Percentiles rank a stretch among this genome's conserved stretches.
Conservation (phyloP, 2,888 invertebrate species). For the Ennomos quercinarius region DNA sequence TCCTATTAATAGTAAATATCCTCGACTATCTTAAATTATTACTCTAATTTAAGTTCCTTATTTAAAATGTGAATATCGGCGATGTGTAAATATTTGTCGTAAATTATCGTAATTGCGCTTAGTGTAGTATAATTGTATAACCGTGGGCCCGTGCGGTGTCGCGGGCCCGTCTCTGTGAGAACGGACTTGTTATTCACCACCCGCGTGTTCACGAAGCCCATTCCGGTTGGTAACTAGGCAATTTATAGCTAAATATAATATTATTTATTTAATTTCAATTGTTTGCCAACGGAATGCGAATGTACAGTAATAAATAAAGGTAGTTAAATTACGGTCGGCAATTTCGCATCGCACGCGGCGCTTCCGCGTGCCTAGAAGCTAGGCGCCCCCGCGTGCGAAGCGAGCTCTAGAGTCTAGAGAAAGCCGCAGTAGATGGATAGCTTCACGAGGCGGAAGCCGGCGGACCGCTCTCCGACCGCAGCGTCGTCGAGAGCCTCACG, state of each 20-base stretch:
- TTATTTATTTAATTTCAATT: constrained; percentile 80
- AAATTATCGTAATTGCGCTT: constrained; percentile 81
- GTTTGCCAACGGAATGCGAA: constrained; percentile 84
- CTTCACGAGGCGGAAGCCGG: constrained; percentile 47
- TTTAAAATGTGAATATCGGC: constrained; percentile 73
- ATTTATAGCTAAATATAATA: constrained; percentile 82
- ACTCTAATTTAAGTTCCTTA: constrained; percentile 75
- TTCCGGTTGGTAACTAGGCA: constrained; percentile 83
- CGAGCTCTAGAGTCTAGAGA: background rate
- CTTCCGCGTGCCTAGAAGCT: constrained; percentile 15
- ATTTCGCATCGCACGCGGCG: constrained; percentile 44
- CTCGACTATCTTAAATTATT: constrained; percentile 81
- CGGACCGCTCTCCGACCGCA: constrained; percentile 44
- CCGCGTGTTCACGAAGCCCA: constrained; percentile 84
- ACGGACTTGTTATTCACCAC: constrained; percentile 83
- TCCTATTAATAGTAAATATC: constrained; percentile 80
- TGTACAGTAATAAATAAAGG: constrained; percentile 80
- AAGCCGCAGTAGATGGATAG: constrained; percentile 51
- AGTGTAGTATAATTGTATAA: constrained; percentile 70
- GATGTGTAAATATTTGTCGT: constrained; percentile 82
- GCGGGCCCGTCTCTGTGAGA: constrained; percentile 69
- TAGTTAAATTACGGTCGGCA: constrained; percentile 70
- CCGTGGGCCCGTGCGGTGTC: constrained; percentile 62
- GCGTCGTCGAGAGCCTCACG: constrained; percentile 53
- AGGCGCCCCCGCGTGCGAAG: background rate